Evolutionary conservation across 2,797 vertebrate species (phyloP), one percentile per base, ranked within the genome.

Genomic region (Pipistrellus kuhlii): DNA sequence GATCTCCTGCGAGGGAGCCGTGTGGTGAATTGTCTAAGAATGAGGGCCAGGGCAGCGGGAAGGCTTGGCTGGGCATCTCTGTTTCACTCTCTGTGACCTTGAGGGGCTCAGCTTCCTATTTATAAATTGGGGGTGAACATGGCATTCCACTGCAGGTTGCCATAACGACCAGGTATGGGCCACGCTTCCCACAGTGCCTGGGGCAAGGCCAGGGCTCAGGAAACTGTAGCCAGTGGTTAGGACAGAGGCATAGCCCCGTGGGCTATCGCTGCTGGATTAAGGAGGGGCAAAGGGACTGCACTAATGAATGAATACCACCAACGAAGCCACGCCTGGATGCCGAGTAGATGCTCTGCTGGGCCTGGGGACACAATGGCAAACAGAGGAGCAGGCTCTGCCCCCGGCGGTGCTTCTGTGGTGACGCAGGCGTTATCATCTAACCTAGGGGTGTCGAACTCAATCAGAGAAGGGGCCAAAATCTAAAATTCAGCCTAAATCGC

Each of bases 231-330:
- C 2, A n/a, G 23, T 75, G n/a, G 25, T 85, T 30, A 90, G 15
- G 48, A 77, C 51, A 81, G 78, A 68, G 44, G 3, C 32, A 35
- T n/a, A 51, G 41, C 32, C 93, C 1, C 41, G 3, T 38, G 17
- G 46, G 71, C 23, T 53, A 41, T 11, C 30, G 13, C 46, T 82
- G 0, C 21, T 3, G 46, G 55, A 77, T n/a, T 30, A 44, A 83
- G 82, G 85, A 92, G 78, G 41, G 90, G 38, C 48, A 6, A 95
- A 41, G 30, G 76, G 32, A 62, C 69, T 85, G 82, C 85, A 55
- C 21, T 35, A 30, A 59, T 90, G 57, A 72, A 88, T 87, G 62
- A 69, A 64, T 88, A 86, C 10, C 59, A 14, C 59, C 27, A 14
- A 14, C 59, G 13, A 30, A n/a, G 4, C 8, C 17, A 93, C 77